Evolutionary conservation across 2,888 invertebrate species (phyloP), one percentile per base, ranked within the genome.

Genomic region (Dendrolimus pini): DNA sequence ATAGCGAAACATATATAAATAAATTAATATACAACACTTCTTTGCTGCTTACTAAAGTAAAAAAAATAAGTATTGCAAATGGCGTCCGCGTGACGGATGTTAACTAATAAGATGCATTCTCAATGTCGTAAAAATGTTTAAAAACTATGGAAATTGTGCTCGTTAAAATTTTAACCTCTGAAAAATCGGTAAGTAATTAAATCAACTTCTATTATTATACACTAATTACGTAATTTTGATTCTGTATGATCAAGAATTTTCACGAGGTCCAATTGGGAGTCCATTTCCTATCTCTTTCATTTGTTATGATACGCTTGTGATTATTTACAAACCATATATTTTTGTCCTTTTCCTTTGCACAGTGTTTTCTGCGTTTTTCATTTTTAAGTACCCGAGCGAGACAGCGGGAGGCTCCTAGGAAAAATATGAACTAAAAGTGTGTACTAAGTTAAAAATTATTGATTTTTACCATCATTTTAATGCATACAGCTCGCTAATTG

Each of bases 391-490:
- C 72, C 76, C 72, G 81, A 73, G 76, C 77, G 85, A 80, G 87
- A 81, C 84, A 84, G 77, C 72, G 74, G 83, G 78, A 80, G 80
- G 80, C 77, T 80, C 80, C 74, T 72, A 75, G 83, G 84, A 87
- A 89, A 88, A 88, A 87, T 88, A 89, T 87, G 85, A 87, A 85
- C 86, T 88, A 76, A 76, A 77, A 82, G 79, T 77, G 80, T 75
- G 83, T 82, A 77, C 83, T 83, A 47, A 47, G 82, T 82, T 85
- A 87, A 88, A 89, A 88, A 83, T 83, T 90, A 91, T 90, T 90
- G 90, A 90, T 90, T 88, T 89, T 79, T 85, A 85, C 87, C 82
- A 83, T 56, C 56, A 57, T 60, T 56, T 42, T 53, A 55, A 41
- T 41, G 41, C 41, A 55, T 53, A 47, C 41, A 41, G 41, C 41